phyloP scores from a whole-genome alignment of 2,888 invertebrate species.

The Polymixis flavicincta region DNA sequence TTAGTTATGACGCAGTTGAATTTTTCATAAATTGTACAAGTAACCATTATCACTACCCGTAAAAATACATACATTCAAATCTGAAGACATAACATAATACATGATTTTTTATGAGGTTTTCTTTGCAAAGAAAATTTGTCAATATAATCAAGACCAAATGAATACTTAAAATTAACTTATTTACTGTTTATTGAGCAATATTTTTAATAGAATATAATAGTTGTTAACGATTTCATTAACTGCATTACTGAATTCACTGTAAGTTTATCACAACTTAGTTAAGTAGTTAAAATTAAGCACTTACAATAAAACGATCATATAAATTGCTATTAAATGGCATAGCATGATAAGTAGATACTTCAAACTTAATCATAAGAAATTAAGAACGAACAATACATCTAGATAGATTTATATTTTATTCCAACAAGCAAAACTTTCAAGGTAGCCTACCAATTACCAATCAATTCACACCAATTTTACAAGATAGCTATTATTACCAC shows the following conservation, averaged over 20 bases:
- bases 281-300: background rate
- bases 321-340: background rate
- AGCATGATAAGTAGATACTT: background rate
- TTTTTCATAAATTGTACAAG: constrained; percentile 8
- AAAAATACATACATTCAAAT: constrained; percentile 21
- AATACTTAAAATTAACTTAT: constrained; percentile 4
- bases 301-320: background rate
- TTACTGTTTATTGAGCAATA: constrained; percentile 41
- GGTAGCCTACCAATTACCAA: background rate
- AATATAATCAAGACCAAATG: background rate
- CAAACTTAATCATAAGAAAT: background rate
- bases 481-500: background rate
- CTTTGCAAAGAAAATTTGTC: background rate
- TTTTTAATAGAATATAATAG: background rate
- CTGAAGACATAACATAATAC: background rate
- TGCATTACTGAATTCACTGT: constrained; percentile 1
- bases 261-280: background rate
- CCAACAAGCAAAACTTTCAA: constrained; percentile 1
- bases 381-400: background rate
- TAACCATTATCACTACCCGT: constrained; percentile 34
- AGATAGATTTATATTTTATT: background rate
- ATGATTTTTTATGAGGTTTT: background rate
- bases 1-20: background rate
- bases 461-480: background rate
- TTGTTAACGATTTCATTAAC: background rate